phyloP scores from a whole-genome alignment of 2,888 invertebrate species.

The Torymus tubicola region DNA sequence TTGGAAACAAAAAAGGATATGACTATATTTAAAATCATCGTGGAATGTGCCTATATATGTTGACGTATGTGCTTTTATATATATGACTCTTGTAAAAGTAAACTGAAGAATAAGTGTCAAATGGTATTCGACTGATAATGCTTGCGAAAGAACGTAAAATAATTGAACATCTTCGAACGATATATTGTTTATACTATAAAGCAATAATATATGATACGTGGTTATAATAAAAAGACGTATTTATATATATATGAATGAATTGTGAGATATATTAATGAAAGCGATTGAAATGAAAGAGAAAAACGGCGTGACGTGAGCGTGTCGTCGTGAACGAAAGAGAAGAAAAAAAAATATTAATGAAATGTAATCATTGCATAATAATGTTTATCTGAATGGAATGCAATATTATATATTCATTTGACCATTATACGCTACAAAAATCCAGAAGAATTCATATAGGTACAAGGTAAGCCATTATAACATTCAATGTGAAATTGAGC shows the following conservation, averaged over 20 bases:
- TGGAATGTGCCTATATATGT: conserved; percentile 61
- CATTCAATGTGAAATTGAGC: conserved; percentile 5
- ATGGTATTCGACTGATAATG: conserved; percentile 73
- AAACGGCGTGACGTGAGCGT: conserved; percentile 10
- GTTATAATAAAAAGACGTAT: conserved; percentile 8
- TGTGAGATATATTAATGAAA: conserved; percentile 25
- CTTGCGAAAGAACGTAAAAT: conserved; percentile 71
- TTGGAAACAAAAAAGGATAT: neutral
- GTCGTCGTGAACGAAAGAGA: conserved; percentile 20
- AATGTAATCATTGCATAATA: conserved; percentile 34
- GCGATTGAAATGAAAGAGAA: conserved; percentile 37
- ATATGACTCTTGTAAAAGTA: conserved; percentile 57
- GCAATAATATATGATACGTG: conserved; percentile 31
- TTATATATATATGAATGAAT: conserved; percentile 31
- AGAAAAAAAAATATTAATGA: conserved; percentile 2
- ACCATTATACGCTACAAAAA: conserved; percentile 11
- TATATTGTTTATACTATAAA: conserved; percentile 47
- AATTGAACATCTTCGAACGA: conserved; percentile 60
- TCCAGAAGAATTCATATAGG: neutral
- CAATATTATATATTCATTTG: conserved; percentile 40
- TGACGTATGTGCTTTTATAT: conserved; percentile 64
- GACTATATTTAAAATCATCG: conserved; percentile 64
- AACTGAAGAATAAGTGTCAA: conserved; percentile 59
- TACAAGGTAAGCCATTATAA: conserved; percentile 27
- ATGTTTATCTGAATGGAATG: conserved; percentile 45